Evolutionary conservation across 1,140 invertebrate genomes (phyloP), one percentile per base, ranked within the genome.

Genomic region (Anastatus disparis): DNA sequence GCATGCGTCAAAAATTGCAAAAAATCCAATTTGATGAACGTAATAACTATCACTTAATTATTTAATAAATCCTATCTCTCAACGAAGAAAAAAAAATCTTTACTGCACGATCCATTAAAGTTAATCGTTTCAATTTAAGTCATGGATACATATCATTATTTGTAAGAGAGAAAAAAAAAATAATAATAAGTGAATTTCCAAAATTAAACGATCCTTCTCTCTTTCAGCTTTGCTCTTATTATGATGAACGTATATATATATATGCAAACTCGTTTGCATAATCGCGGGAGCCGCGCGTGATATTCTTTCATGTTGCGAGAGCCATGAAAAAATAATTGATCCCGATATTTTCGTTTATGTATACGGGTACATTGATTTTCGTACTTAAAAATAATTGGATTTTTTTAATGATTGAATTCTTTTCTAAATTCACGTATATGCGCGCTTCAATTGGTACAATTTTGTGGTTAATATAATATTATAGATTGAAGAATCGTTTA

Each of bases 321-420:
- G 31, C n/a, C n/a, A 15, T 46, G 24, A 44, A 63, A 31, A 3
- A 17, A 10, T 20, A 12, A 56, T 38, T 52, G 65, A 66, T 40
- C 52, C n/a, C 24, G 53, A 56, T 56, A 56, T 66, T 20, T n/a
- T 8, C 53, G n/a, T n/a, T n/a, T n/a, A n/a, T n/a, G n/a, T n/a
- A n/a, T n/a, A n/a, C n/a, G 15, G 53, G 52, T 17, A 2, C 42
- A 68, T 68, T 68, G 53, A 68, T 50, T 59, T 48, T 59, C 4
- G 29, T 40, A 27, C 15, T 8, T 42, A 2, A n/a, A 24, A 26
- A 48, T 59, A 26, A 58, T 58, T 56, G 55, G 31, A 59, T 38
- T 68, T 50, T 59, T 52, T 29, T 29, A 52, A 68, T 50, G 29
- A 40, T 22, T 27, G 20, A 68, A 44, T 40, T 35, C 20, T 58